Percentiles rank a stretch among this genome's conserved stretches.
Conservation (phyloP, 2,113 vertebrate species). For the Micronycteris hirsuta region DNA sequence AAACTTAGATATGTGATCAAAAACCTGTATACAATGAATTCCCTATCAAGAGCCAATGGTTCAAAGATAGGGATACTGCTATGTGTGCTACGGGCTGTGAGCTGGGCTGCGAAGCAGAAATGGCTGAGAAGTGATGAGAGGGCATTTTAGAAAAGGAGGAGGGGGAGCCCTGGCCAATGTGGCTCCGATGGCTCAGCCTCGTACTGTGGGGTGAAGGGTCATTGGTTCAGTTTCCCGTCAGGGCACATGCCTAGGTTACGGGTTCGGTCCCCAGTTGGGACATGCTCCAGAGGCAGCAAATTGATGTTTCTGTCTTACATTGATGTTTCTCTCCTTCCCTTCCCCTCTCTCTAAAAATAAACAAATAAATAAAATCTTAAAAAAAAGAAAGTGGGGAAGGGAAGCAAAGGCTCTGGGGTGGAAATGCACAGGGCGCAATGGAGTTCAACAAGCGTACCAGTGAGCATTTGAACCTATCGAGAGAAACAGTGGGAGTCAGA, state of each 20-base stretch:
- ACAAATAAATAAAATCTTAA: no score
- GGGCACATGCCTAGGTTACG: no score
- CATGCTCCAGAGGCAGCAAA: no score
- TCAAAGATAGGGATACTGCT: neutral
- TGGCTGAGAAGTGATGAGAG: neutral
- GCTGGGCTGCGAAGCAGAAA: neutral
- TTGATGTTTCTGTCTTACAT: no score
- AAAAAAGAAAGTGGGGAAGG: rapidly evolving
- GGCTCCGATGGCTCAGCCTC: no score
- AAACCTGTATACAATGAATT: neutral
- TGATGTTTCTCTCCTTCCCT: no score
- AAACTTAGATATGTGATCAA: neutral
- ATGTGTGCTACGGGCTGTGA: neutral
- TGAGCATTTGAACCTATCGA: neutral
- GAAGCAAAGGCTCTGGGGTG: neutral
- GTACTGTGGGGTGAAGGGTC: no score
- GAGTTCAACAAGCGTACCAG: neutral
- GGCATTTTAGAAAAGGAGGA: neutral
- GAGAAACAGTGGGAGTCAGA: neutral
- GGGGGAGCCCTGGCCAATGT: no score
- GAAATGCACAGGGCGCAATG: neutral
- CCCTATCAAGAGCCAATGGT: neutral
- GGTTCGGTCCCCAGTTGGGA: no score
- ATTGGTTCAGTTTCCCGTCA: no score
- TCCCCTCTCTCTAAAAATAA: no score